Base-by-base conservation (phyloP, 1,140 invertebrate genomes). In the Drosophila jambulina region DNA sequence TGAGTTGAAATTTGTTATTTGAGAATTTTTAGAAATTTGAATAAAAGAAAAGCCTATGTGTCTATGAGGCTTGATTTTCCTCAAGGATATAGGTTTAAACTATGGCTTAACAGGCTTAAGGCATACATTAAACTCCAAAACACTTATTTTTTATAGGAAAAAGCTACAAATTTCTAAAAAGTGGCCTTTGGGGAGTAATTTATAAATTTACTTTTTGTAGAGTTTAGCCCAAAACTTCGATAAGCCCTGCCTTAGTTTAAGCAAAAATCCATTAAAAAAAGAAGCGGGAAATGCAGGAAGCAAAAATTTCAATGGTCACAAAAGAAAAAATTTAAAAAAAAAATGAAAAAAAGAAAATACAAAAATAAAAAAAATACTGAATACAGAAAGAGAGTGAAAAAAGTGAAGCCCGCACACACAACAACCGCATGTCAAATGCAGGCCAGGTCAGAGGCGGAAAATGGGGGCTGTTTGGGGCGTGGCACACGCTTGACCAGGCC, bases 371-470 rank as follows among this genome's bases (percentile, higher is more conserved):
- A 29, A 46, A 25, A 48, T 1, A 17, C 7, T 25, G 12, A 8
- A 46, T 46, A 15, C 13, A 46, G 21, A 29, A 36, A 59, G 29
- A n/a, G n/a, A 59, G 38, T 32, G 17, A 13, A 15, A 57, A 43
- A 49, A 13, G 8, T 32, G 43, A 49, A 40, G 64, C 64, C 71
- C 81, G 65, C 81, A 78, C 80, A 75, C 80, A 64, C 48, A 77
- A 48, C 62, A 80, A 88, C 84, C 84, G 69, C 84, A 88, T 87
- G 84, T 87, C 84, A 87, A 88, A 87, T 87, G 84, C 84, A 87
- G 84, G 80, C 80, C 77, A 83, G 54, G 70, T 59, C 60, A 43
- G 38, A 27, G 76, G 21, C 60, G 62, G 46, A 75, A 34, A 25
- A 36, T 42, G 46, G 45, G 38, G 32, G 19, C 17, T 36, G 32